A percentile compares a stretch with the other conserved stretches of the same genome.
These are phyloP conservation scores for Spilarctia lutea DNA, from an alignment of 2,888 invertebrate genomes.

Conservation along the genomic window DNA sequence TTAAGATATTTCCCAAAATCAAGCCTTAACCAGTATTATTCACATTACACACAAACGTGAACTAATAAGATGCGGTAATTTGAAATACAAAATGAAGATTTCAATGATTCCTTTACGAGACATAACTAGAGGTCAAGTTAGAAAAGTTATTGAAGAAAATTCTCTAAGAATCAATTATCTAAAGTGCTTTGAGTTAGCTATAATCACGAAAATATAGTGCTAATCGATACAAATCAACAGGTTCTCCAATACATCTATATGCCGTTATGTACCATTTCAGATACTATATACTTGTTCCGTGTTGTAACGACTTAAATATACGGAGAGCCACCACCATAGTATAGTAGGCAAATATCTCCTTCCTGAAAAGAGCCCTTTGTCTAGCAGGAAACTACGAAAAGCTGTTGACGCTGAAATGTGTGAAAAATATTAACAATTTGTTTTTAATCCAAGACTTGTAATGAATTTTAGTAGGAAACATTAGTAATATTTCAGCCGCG, in stretches of 20 bases:
- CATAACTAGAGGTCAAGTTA: background rate
- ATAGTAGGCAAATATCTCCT: no score
- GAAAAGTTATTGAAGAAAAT: no score
- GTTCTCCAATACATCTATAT: background rate
- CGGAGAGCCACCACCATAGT: no score
- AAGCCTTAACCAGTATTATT: background rate
- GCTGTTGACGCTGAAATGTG: no score
- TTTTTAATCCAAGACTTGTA: background rate
- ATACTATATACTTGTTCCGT: background rate
- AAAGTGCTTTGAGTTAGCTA: no score
- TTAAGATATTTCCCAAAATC: background rate
- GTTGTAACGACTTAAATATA: no score
- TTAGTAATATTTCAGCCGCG: conserved; percentile 27
- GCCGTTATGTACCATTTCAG: background rate
- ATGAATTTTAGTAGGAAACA: background rate
- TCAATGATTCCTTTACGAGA: background rate
- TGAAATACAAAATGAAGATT: background rate
- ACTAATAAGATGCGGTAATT: background rate
- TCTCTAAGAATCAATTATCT: no score
- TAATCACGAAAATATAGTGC: no score
- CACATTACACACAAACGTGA: background rate
- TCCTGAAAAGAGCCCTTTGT: no score
- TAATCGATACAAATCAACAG: no score
- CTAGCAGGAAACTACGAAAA: no score
- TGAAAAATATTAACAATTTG: no score